These are phyloP conservation scores for Hypomecis atomaria DNA, from an alignment of 2,888 invertebrate genomes.

Conservation along the genomic window DNA sequence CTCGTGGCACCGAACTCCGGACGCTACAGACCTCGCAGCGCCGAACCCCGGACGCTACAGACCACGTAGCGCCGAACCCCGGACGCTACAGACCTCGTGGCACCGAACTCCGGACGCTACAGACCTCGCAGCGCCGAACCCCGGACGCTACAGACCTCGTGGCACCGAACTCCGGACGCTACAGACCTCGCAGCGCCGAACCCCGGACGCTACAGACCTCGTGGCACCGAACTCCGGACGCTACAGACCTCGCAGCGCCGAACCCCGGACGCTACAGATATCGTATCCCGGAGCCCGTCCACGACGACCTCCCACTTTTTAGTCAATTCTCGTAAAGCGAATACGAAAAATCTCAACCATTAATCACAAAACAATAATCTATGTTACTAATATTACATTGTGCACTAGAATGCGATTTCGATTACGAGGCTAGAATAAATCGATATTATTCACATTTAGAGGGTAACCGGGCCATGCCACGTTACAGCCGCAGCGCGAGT, in stretches of 20 bases:
- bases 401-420: conserved; percentile 64
- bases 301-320: conserved; percentile 27
- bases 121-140: background rate
- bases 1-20: background rate
- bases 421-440: conserved; percentile 54
- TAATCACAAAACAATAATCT: conserved; percentile 59
- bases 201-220: background rate
- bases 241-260: conserved; percentile 13
- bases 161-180: background rate
- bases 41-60: conserved; percentile 1
- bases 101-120: conserved; percentile 16
- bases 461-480: conserved; percentile 65
- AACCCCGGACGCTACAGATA: conserved; percentile 12
- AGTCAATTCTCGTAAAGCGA: conserved; percentile 42
- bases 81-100: conserved; percentile 9
- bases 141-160: background rate
- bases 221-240: background rate
- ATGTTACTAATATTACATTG: conserved; percentile 57
- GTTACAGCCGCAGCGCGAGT: conserved; percentile 54
- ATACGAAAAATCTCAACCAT: conserved; percentile 52
- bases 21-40: background rate
- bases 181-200: conserved; percentile 3
- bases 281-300: conserved; percentile 21
- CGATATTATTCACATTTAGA: conserved; percentile 63
- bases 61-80: background rate